Conservation (phyloP, 1,140 invertebrate species). For the Lordiphosa stackelbergi region DNA sequence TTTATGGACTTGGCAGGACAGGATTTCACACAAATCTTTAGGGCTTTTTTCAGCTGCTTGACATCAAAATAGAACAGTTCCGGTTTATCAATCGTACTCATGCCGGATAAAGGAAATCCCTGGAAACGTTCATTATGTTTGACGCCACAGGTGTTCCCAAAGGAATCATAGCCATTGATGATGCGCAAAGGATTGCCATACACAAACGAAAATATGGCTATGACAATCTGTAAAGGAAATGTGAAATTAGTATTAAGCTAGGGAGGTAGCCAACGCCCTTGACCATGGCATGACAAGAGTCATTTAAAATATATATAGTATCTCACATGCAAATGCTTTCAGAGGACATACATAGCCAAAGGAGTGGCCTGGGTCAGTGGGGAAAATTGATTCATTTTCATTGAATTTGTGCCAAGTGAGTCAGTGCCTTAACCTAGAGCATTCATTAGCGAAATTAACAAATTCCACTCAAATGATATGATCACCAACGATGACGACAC, state of each 20-base stretch:
- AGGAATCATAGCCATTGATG: conserved; percentile 95
- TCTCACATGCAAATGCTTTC: conserved; percentile 13
- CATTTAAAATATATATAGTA: no score
- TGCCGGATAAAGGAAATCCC: conserved; percentile 86
- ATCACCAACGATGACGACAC: conserved; percentile 37
- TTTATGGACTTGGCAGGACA: conserved; percentile 86
- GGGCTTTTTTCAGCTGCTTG: conserved; percentile 84
- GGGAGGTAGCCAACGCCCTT: conserved; percentile 1
- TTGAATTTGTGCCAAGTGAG: conserved; percentile 3
- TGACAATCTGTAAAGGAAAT: conserved; percentile 81
- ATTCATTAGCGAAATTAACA: conserved; percentile 50
- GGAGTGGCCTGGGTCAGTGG: no score
- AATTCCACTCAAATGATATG: conserved; percentile 43
- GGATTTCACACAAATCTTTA: conserved; percentile 93
- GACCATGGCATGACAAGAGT: not conserved
- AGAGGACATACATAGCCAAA: conserved; percentile 2
- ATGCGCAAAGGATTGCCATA: conserved; percentile 92
- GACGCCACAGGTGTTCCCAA: conserved; percentile 96
- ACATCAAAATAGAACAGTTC: conserved; percentile 92
- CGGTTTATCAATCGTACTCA: conserved; percentile 88
- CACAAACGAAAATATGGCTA: conserved; percentile 91
- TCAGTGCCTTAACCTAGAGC: conserved; percentile 11
- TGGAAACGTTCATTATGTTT: conserved; percentile 86
- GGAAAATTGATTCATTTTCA: conserved; percentile 17
- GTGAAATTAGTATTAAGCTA: no score